Base-by-base conservation (phyloP, 2,113 vertebrate species). In the Athene noctua region DNA sequence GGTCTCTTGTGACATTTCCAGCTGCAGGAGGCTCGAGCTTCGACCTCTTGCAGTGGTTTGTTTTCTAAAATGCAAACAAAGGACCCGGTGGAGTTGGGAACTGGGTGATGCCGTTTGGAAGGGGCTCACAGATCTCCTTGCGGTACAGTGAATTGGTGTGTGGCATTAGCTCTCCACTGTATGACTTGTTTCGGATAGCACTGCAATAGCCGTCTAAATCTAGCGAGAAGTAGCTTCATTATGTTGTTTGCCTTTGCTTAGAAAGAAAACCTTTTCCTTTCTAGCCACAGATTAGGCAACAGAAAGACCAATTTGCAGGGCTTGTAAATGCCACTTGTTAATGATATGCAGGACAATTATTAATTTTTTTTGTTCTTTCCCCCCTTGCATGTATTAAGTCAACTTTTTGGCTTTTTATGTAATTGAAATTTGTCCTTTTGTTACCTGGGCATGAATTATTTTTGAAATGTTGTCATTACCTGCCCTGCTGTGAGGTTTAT, bases 361-460 rank as follows among this genome's bases (percentile, higher is more conserved):
- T 92, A 86, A 25, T 55, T 83, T 89, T 68, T 83, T 54, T 52
- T 54, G 49, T 78, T 30, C 29, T 84, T 90, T 86, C 54, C 36
- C 74, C 94, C 70, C 30, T 92, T 44, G 88, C 75, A 92, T 94
- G 67, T 63, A 80, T 94, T 94, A 90, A 70, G 96, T 63, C 91
- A 94, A 97, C 89, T 92, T 97, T 96, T 96, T 80, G 68, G 91
- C 72, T 97, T 96, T 97, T 93, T 95, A 93, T 96, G 94, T 98
- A 97, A 98, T 98, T 98, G 97, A 97, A 97, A 97, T 97, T 88
- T 97, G 97, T 92, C 96, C 97, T 98, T 98, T 98, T 83, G 79
- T 96, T 98, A 98, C 97, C 97, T 98, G 96, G 96, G 94, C 95
- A 96, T 94, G 97, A 96, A 97, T 98, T 98, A 97, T 97, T 97